Evolutionary conservation across 2,888 invertebrate genomes (phyloP).

Genomic region (Poecilus cupreus): DNA sequence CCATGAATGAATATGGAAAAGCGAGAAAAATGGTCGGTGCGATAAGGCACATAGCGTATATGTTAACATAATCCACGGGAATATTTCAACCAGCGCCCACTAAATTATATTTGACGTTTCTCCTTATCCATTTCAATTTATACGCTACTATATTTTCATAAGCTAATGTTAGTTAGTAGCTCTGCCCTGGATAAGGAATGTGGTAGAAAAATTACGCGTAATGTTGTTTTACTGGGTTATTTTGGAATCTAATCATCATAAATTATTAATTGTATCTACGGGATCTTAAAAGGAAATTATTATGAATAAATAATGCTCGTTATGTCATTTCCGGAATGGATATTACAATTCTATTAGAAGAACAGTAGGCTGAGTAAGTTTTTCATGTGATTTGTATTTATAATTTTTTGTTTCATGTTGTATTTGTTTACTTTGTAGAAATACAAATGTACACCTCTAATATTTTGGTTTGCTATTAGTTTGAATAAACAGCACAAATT

Average conservation of each 20-base stretch:
- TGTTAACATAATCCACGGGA: background rate
- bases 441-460: background rate
- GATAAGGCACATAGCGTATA: background rate
- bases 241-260: no score
- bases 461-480: background rate
- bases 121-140: slow-evolving; percentile 15
- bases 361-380: no score
- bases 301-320: background rate
- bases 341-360: no score
- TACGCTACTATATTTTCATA: slow-evolving; percentile 8
- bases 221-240: no score
- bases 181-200: background rate
- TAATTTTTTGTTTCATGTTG: background rate
- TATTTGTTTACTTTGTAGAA: background rate
- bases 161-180: no score
- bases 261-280: no score
- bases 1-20: background rate
- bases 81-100: background rate
- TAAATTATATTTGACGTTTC: slow-evolving; percentile 19
- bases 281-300: background rate
- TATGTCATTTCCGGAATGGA: no score
- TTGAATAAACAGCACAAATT: background rate
- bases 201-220: background rate
- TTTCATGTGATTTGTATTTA: background rate
- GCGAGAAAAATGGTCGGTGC: background rate